Conservation (phyloP, 2,113 vertebrate species). For the Bujurquina vittata region DNA sequence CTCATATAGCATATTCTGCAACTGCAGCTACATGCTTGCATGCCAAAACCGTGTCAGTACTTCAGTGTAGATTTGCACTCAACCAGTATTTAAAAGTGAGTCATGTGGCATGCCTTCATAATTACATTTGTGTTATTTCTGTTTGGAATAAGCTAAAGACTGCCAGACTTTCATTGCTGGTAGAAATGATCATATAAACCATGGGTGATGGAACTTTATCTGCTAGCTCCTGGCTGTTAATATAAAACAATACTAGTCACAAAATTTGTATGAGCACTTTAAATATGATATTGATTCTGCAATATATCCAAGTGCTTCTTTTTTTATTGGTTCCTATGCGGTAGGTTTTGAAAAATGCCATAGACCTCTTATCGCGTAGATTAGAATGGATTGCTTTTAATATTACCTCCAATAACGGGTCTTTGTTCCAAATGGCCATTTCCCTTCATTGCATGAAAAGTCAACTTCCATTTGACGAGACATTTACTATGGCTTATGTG, state of each 20-base stretch:
- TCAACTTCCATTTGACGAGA: constrained; percentile 67
- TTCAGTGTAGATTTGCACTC: neutral
- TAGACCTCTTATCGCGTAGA: constrained; percentile 58
- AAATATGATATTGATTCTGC: constrained; percentile 69
- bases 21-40: neutral
- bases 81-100: neutral
- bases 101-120: constrained; percentile 8
- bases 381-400: constrained; percentile 77
- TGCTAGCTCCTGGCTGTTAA: constrained; percentile 42
- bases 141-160: constrained; percentile 31
- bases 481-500: constrained; percentile 57
- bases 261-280: constrained; percentile 61
- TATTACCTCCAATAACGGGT: constrained; percentile 60
- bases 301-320: constrained; percentile 52
- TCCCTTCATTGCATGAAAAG: constrained; percentile 58
- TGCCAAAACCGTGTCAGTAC: neutral
- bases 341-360: constrained; percentile 58
- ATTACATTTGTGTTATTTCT: constrained; percentile 14
- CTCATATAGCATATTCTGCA: neutral
- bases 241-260: constrained; percentile 58
- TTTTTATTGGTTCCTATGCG: constrained; percentile 50
- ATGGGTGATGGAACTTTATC: constrained; percentile 40
- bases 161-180: constrained; percentile 4
- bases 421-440: constrained; percentile 66
- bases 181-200: constrained; percentile 16